A percentile compares a stretch with the other conserved stretches of the same genome.
Conservation (phyloP, 2,888 invertebrate species). For the Pyralis farinalis region DNA sequence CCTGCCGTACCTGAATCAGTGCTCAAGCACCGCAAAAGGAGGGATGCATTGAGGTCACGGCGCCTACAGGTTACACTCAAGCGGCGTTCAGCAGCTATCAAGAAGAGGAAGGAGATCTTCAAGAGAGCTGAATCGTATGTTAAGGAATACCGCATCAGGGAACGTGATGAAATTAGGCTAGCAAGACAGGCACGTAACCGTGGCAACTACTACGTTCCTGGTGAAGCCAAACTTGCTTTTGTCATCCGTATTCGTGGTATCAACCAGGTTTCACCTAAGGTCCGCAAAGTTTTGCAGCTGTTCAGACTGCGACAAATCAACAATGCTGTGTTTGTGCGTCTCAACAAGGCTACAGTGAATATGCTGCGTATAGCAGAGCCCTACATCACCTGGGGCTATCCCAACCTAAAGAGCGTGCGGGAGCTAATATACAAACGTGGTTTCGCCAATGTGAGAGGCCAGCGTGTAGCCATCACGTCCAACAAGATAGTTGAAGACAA, state of each 20-base stretch:
- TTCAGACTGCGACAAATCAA: constrained; percentile 99
- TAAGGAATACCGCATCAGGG: constrained; percentile 95
- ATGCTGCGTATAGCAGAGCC: constrained; percentile 99
- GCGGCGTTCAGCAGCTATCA: constrained; percentile 85
- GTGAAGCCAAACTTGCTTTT: constrained; percentile 97
- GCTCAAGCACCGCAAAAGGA: constrained; percentile 94
- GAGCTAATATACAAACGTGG: constrained; percentile 99
- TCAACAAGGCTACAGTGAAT: constrained; percentile 99
- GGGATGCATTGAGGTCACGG: constrained; percentile 86
- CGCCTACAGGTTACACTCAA: constrained; percentile 85
- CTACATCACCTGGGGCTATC: constrained; percentile 99
- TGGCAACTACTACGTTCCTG: constrained; percentile 98
- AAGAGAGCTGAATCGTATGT: constrained; percentile 98
- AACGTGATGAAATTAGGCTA: constrained; percentile 94
- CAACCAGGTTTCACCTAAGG: constrained; percentile 87
- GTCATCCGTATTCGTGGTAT: constrained; percentile 98
- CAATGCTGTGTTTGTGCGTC: constrained; percentile 98
- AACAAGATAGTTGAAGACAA: constrained; percentile 96
- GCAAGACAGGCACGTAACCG: constrained; percentile 91
- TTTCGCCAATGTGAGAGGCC: constrained; percentile 94
- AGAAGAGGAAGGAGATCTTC: constrained; percentile 94
- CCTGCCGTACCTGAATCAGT: constrained; percentile 99
- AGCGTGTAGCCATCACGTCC: constrained; percentile 95
- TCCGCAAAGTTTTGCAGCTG: constrained; percentile 97
- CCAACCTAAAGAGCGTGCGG: constrained; percentile 97